These are phyloP conservation scores for Hystrix cristata DNA, from an alignment of 2,113 vertebrate species.

Conservation along the genomic window DNA sequence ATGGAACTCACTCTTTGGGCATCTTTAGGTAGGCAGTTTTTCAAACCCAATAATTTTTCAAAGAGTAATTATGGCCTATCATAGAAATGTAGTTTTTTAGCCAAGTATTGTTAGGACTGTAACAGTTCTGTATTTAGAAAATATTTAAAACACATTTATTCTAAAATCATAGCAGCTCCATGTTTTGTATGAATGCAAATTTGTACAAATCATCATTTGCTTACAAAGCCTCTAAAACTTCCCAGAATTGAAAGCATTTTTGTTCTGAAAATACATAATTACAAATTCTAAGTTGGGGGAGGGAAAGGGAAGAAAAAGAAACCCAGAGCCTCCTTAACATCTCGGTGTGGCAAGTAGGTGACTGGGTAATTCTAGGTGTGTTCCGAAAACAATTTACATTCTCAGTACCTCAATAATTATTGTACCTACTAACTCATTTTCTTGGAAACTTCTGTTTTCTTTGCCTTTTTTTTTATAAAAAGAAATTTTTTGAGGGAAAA, in stretches of 20 bases:
- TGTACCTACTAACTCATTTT: slow-evolving; percentile 47
- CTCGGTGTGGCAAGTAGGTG: slow-evolving; percentile 42
- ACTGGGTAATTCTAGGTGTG: slow-evolving; percentile 46
- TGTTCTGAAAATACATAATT: slow-evolving; percentile 67
- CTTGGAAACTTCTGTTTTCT: slow-evolving; percentile 34
- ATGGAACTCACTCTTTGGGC: background rate
- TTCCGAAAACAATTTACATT: slow-evolving; percentile 59
- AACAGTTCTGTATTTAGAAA: slow-evolving; percentile 80
- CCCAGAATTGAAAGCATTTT: slow-evolving; percentile 54
- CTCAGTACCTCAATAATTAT: slow-evolving; percentile 12
- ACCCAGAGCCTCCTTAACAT: slow-evolving; percentile 45
- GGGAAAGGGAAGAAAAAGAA: slow-evolving; percentile 13
- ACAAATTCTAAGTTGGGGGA: slow-evolving; percentile 65
- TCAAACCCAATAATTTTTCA: slow-evolving; percentile 64
- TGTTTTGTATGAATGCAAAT: slow-evolving; percentile 78
- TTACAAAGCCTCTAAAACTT: slow-evolving; percentile 71
- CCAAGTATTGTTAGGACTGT: slow-evolving; percentile 77
- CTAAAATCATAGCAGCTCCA: slow-evolving; percentile 63
- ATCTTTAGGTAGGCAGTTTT: slow-evolving; percentile 29
- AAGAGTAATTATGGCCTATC: slow-evolving; percentile 72
- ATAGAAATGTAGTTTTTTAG: slow-evolving; percentile 67
- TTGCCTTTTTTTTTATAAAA: slow-evolving; percentile 30
- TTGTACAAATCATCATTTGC: slow-evolving; percentile 79
- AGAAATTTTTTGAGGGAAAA: background rate
- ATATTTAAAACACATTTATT: slow-evolving; percentile 78